Base-by-base conservation (phyloP, 2,888 invertebrate genomes). In the Gandaritis pyraliata region DNA sequence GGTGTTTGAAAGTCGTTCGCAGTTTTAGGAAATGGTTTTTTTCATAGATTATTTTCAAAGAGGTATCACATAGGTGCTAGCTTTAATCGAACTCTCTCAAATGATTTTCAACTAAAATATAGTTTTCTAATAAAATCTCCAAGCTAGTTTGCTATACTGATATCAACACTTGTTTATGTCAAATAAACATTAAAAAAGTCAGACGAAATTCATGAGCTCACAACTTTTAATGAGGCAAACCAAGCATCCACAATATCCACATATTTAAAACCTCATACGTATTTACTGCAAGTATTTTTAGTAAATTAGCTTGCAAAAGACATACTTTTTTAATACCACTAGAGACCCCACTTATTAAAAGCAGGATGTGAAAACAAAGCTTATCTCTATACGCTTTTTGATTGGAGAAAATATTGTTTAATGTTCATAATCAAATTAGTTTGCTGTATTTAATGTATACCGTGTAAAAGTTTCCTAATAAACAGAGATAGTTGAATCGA, bases 391-490 rank as follows among this genome's bases (percentile, higher is more conserved):
- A 23, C 23, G 23, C 23, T 1, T 23, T 23, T 23, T 23, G 6
- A 23, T 2, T 6, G 23, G 23, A 23, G 23, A 23, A 23, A 23
- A 23, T 23, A 23, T 23, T 2, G 23, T 6, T 23, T 23, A 23
- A 23, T 5, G 6, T 5, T 23, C 6, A 23, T 33, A 33, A 43
- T 43, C 43, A 43, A 43, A 16, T 41, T 43, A 16, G 41, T 7
- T 15, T 8, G 16, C 38, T n/a, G 12, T 43, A 43, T 43, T 16
- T 11, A 16, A 11, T 16, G 7, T 15, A 8, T 41, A 41, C 29
- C 8, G 45, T 13, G 3, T 13, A 7, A 52, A 51, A 52, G 52
- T 52, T 52, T 43, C 12, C 23, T 30, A 43, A 39, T 51, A 51
- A 52, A 43, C 41, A 18, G 13, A 29, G 12, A 45, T 45, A 53